These are phyloP conservation scores for Caenorhabditis becei DNA, from an alignment of 2,888 invertebrate genomes.

Conservation along the genomic window DNA sequence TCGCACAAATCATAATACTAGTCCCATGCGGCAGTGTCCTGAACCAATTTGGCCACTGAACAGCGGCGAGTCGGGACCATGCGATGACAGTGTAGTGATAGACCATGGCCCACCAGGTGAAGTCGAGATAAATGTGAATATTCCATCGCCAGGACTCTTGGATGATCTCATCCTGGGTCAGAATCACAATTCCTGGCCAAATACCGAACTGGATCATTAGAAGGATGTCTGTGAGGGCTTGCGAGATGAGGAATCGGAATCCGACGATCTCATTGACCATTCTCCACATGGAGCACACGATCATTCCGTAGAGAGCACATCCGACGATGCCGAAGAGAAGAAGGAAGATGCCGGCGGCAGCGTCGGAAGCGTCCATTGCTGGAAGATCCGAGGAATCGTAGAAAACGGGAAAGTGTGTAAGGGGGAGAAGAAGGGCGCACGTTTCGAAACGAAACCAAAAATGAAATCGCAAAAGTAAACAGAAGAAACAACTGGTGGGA, in stretches of 20 bases:
- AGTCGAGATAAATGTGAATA: conserved; percentile 74
- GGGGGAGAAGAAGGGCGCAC: conserved; percentile 44
- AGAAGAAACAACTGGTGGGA: conserved; percentile 44
- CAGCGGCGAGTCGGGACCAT: conserved; percentile 74
- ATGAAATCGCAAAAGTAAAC: conserved; percentile 61
- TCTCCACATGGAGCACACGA: conserved; percentile 70
- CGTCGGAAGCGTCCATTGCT: conserved; percentile 65
- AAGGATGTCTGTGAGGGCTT: conserved; percentile 72
- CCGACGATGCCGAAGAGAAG: conserved; percentile 71
- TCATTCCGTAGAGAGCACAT: conserved; percentile 69
- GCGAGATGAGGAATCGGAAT: conserved; percentile 73
- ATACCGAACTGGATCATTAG: conserved; percentile 74
- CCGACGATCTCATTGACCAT: conserved; percentile 75
- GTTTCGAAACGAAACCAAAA: conserved; percentile 60
- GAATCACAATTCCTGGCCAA: conserved; percentile 75
- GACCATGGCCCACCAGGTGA: conserved; percentile 76
- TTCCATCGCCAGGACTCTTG: conserved; percentile 65
- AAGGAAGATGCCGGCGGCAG: conserved; percentile 71
- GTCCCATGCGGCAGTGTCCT: conserved; percentile 65
- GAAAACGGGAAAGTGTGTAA: neutral
- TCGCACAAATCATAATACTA: conserved; percentile 69
- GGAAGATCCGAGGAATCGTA: conserved; percentile 8
- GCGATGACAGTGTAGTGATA: conserved; percentile 76
- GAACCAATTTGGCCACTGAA: conserved; percentile 76
- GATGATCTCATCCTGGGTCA: conserved; percentile 70